Conservation (phyloP, 2,113 vertebrate species). For the Lutjanus erythropterus region DNA sequence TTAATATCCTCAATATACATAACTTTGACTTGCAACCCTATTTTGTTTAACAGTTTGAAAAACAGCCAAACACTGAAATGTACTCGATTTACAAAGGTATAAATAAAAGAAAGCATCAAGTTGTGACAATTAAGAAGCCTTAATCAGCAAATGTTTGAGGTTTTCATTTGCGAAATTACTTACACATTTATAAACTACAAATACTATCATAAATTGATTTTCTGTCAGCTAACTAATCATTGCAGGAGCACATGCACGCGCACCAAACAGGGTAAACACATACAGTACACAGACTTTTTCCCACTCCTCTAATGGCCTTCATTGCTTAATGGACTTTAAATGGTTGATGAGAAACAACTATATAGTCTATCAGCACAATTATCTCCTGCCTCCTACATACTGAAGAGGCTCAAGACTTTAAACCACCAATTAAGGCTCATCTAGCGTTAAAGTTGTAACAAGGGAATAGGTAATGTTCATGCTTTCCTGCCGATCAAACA, state of each 20-base stretch:
- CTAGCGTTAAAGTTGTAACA: conserved; percentile 24
- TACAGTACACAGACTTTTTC: conserved; percentile 5
- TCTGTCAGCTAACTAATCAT: not conserved
- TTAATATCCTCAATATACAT: not conserved
- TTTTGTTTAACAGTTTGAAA: not conserved
- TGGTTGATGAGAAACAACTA: conserved; percentile 51
- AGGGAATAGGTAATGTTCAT: conserved; percentile 51
- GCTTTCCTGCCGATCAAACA: conserved; percentile 27
- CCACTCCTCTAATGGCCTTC: conserved; percentile 23
- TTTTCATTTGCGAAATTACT: not conserved
- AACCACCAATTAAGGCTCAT: conserved; percentile 61
- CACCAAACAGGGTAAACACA: not conserved
- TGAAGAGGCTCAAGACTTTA: conserved; percentile 24
- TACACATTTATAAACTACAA: not conserved
- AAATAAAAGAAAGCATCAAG: not conserved
- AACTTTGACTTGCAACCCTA: not conserved
- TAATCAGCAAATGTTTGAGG: not conserved
- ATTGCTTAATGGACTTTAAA: conserved; percentile 60
- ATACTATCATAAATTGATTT: not conserved
- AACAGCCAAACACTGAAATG: not conserved
- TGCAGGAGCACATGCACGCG: not conserved
- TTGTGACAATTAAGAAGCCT: not conserved
- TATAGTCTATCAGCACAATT: conserved; percentile 58
- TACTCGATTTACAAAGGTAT: not conserved
- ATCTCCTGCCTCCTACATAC: conserved; percentile 30